These are phyloP conservation scores for Magallana nippona DNA, from an alignment of 2,888 invertebrate genomes.

Conservation along the genomic window DNA sequence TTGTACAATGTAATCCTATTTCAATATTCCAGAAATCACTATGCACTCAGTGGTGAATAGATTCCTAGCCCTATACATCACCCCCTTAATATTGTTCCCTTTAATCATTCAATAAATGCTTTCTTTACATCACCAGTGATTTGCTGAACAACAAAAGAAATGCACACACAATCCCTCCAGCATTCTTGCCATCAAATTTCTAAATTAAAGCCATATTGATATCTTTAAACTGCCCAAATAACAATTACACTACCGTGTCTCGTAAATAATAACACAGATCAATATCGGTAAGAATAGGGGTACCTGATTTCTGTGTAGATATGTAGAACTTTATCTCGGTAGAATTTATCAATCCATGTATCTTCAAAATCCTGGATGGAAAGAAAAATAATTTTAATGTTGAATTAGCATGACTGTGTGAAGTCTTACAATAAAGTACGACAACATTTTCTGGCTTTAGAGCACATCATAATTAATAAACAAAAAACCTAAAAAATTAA, in stretches of 20 bases:
- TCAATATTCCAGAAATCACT: too few relatives aligned
- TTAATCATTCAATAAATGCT: not conserved
- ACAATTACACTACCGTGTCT: not conserved
- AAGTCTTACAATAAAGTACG: too few relatives aligned
- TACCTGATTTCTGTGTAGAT: not conserved
- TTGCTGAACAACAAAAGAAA: not conserved
- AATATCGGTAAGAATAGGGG: not conserved
- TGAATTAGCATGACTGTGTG: too few relatives aligned
- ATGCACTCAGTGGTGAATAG: not conserved
- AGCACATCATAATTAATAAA: too few relatives aligned
- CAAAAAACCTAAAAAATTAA: too few relatives aligned
- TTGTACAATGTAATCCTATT: not conserved
- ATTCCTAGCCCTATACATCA: not conserved
- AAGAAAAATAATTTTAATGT: too few relatives aligned
- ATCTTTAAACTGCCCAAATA: constrained; percentile 21
- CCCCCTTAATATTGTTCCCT: not conserved
- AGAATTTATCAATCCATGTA: too few relatives aligned
- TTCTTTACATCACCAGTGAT: constrained; percentile 10
- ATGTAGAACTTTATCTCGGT: too few relatives aligned
- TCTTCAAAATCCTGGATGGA: too few relatives aligned
- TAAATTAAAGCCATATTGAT: not conserved
- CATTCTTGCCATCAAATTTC: constrained; percentile 22
- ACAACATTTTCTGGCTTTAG: too few relatives aligned
- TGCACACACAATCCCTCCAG: not conserved
- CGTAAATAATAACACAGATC: constrained; percentile 12